Evolutionary conservation across 1,140 invertebrate genomes (phyloP).

Genomic region (Plodia interpunctella): DNA sequence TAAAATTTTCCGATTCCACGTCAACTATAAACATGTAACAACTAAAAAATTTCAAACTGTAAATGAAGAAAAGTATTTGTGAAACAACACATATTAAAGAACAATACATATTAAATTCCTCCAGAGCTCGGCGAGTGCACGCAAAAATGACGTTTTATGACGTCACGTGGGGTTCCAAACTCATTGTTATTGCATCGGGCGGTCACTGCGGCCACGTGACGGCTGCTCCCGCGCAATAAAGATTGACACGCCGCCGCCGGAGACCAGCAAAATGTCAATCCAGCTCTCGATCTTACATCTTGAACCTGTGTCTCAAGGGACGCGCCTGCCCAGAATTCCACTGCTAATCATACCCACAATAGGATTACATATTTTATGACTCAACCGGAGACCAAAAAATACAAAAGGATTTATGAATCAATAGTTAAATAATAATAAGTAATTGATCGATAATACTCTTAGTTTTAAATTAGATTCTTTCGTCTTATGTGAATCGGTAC

Average conservation of each 20-base stretch:
- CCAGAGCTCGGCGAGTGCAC: background rate
- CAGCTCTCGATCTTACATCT: slow-evolving; percentile 56
- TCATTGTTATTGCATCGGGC: slow-evolving; percentile 26
- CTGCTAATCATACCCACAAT: background rate
- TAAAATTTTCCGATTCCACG: no score
- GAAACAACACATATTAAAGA: no score
- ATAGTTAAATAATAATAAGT: no score
- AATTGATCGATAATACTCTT: no score
- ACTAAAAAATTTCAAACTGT: no score
- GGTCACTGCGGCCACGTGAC: slow-evolving; percentile 35
- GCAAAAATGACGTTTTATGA: slow-evolving; percentile 6
- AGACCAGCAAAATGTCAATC: slow-evolving; percentile 65
- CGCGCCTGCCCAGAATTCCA: background rate
- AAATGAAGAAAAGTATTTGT: no score
- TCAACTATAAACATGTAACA: no score
- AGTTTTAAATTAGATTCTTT: no score
- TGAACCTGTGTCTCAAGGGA: slow-evolving; percentile 18
- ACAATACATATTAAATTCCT: background rate
- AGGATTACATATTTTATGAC: background rate
- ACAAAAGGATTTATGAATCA: no score
- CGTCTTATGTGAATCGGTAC: no score
- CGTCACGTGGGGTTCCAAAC: background rate
- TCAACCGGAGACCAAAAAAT: no score
- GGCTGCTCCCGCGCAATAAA: slow-evolving; percentile 43
- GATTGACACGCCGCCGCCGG: slow-evolving; percentile 50